Conservation (phyloP, 2,797 vertebrate species). For the Bradypodion pumilum region DNA sequence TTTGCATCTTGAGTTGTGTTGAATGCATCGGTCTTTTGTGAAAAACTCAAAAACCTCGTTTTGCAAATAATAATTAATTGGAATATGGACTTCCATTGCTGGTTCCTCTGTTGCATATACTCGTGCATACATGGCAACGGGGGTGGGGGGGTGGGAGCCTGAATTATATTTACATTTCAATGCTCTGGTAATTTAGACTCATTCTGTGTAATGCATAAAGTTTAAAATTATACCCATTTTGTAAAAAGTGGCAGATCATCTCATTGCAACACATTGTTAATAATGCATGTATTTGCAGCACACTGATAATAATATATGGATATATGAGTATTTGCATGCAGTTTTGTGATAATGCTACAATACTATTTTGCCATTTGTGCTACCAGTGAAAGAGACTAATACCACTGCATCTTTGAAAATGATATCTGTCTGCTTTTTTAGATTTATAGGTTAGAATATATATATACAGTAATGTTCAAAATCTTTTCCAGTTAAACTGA, state of each 20-base stretch:
- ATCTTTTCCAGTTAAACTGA: constrained; percentile 4
- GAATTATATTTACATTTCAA: too few species aligned
- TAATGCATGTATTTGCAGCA: too few species aligned
- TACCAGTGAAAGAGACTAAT: too few species aligned
- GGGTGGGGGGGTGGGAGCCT: too few species aligned
- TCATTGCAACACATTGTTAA: not conserved
- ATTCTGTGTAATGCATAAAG: too few species aligned
- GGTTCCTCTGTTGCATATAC: not conserved
- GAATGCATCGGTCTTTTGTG: constrained; percentile 11
- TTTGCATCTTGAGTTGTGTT: constrained; percentile 4
- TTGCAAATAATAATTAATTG: not conserved
- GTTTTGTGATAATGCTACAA: too few species aligned
- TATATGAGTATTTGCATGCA: not conserved
- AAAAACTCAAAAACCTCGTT: constrained; percentile 28
- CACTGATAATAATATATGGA: too few species aligned
- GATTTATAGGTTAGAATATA: not conserved
- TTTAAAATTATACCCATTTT: not conserved
- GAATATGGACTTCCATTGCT: not conserved
- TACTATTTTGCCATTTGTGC: too few species aligned
- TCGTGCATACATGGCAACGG: not conserved
- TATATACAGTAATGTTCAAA: not conserved
- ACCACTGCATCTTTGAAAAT: too few species aligned
- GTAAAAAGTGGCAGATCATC: not conserved
- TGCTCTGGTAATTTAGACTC: too few species aligned
- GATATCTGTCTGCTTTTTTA: too few species aligned